A percentile compares a stretch with the other conserved stretches of the same genome.
phyloP scores from a whole-genome alignment of 1,140 invertebrate species.

The Nephotettix cincticeps region DNA sequence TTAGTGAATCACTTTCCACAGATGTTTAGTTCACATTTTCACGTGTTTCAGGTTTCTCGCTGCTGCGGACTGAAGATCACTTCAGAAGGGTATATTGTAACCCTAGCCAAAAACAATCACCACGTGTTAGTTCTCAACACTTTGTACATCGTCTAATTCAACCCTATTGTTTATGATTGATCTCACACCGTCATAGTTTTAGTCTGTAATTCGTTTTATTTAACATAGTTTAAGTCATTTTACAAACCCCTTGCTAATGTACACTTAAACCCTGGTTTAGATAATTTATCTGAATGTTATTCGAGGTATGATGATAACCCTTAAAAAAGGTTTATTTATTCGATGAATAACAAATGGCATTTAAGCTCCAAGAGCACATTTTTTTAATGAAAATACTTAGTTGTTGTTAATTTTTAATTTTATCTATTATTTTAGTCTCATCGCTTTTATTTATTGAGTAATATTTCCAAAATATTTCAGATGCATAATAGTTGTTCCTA shows the following conservation, averaged over 20 bases:
- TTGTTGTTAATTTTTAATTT: background rate
- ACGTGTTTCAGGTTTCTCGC: constrained; percentile 77
- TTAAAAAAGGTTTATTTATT: background rate
- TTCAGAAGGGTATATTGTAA: constrained; percentile 94
- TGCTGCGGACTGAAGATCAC: constrained; percentile 97
- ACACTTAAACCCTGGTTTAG: no score
- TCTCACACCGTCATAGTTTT: constrained; percentile 26
- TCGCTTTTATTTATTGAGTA: constrained; percentile 2
- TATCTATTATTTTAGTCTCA: background rate
- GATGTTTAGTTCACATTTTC: background rate
- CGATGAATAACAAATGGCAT: background rate
- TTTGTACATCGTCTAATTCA: constrained; percentile 76
- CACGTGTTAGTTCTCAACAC: constrained; percentile 95
- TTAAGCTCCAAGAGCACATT: background rate
- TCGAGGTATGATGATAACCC: background rate
- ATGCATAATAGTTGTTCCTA: background rate
- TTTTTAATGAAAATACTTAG: background rate
- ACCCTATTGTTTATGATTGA: constrained; percentile 2
- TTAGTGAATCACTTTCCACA: no score
- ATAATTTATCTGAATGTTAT: constrained; percentile 7
- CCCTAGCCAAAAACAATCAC: constrained; percentile 97
- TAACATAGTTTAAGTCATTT: constrained; percentile 7
- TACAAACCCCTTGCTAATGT: background rate
- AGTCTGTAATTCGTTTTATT: background rate
- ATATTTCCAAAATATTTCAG: background rate